Conservation (phyloP, 2,797 vertebrate species). For the Oryzias sinensis region DNA sequence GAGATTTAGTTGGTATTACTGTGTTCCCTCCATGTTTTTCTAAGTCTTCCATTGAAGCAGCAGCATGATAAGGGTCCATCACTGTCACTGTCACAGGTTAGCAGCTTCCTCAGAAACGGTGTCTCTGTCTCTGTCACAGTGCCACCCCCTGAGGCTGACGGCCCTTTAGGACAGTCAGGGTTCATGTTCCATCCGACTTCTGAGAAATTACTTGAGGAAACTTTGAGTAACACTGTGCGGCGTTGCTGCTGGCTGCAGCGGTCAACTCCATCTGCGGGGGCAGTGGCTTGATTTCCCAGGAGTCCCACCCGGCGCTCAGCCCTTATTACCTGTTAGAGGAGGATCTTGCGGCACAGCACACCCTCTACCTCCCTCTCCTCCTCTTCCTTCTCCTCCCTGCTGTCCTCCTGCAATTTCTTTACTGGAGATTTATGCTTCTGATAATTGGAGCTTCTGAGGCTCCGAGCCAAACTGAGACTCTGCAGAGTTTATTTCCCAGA, state of each 20-base stretch:
- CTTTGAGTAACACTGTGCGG: constrained; percentile 3
- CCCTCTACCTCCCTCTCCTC: constrained; percentile 18
- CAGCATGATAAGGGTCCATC: background rate
- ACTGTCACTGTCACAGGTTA: constrained; percentile 16
- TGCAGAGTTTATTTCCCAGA: constrained; percentile 18
- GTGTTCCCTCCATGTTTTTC: too few relatives aligned
- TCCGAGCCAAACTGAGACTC: constrained; percentile 15
- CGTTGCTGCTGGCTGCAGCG: background rate
- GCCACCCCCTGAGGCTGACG: background rate
- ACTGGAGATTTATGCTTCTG: constrained; percentile 53
- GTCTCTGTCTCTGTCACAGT: background rate
- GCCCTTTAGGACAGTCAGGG: constrained; percentile 14
- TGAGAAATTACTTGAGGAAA: constrained; percentile 25
- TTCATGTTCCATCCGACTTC: constrained; percentile 6
- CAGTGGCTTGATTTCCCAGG: constrained; percentile 53
- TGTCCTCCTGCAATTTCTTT: constrained; percentile 43
- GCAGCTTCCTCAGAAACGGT: background rate
- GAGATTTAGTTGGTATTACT: too few relatives aligned
- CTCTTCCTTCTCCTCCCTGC: constrained; percentile 9
- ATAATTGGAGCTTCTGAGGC: constrained; percentile 42
- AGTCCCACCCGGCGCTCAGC: constrained; percentile 21
- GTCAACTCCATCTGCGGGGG: constrained; percentile 39
- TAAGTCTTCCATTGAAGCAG: background rate
- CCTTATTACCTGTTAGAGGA: constrained; percentile 41
- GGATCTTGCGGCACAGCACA: constrained; percentile 13